These are phyloP conservation scores for Erannis defoliaria DNA, from an alignment of 2,888 invertebrate genomes.

Conservation along the genomic window DNA sequence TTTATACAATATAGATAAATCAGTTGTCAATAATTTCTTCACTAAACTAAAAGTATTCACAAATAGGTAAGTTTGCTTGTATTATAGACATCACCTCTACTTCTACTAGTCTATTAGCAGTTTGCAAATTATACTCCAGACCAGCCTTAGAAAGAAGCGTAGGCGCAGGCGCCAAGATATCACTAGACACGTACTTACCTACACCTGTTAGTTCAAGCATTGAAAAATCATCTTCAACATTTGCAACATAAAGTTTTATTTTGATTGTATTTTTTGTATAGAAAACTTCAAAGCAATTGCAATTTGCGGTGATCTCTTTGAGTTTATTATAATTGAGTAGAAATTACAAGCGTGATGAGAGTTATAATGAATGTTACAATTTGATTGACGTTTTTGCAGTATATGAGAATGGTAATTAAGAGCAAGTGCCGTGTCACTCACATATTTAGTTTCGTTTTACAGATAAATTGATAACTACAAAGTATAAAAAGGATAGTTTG, in stretches of 20 bases:
- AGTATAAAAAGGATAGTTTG: too few relatives aligned
- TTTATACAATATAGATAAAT: too few relatives aligned
- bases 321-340: slow-evolving; percentile 53
- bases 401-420: slow-evolving; percentile 22
- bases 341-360: slow-evolving; percentile 47
- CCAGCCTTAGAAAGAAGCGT: slow-evolving; percentile 56
- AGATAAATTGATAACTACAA: not conserved
- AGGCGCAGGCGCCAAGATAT: slow-evolving; percentile 72
- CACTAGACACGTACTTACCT: slow-evolving; percentile 23
- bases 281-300: slow-evolving; percentile 8
- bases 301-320: slow-evolving; percentile 43
- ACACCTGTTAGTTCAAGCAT: not conserved
- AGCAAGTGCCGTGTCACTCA: slow-evolving; percentile 21
- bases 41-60: not conserved
- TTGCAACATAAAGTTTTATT: not conserved
- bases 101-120: slow-evolving; percentile 73
- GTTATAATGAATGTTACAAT: slow-evolving; percentile 31
- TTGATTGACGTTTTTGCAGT: slow-evolving; percentile 29
- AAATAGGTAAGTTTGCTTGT: not conserved
- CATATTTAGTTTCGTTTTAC: slow-evolving; percentile 1
- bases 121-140: slow-evolving; percentile 75
- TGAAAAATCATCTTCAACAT: not conserved
- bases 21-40: too few relatives aligned
- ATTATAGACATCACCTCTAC: slow-evolving; percentile 12
- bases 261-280: not conserved